Base-by-base conservation (phyloP, 2,797 vertebrate species). In the Enteromius viviparus region DNA sequence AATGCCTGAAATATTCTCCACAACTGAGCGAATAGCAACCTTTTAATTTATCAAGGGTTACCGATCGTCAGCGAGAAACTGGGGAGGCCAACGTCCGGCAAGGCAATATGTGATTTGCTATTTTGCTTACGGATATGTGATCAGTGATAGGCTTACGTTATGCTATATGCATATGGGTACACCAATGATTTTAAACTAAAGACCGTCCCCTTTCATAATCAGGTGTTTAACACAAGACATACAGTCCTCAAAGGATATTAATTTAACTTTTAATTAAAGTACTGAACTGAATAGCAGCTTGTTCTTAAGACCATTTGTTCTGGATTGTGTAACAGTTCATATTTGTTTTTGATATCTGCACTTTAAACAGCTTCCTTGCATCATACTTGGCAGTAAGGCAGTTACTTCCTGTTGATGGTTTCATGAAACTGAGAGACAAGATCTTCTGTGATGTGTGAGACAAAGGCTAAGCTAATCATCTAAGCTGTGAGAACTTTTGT, bases 321-420 rank as follows among this genome's bases (percentile, higher is more conserved):
- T 10, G 34, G 17, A n/a, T 85, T 84, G 42, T 12, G 55, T 51
- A 83, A 81, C 64, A 17, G 49, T 49, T 83, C 83, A 51, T 85
- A 78, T 85, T 62, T 55, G 40, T 85, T 83, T 75, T 29, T 32
- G 37, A 72, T 76, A 85, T 85, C 80, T 76, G 78, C 58, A 70
- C 75, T 68, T 47, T 55, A 5, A 75, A 40, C 58, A 37, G 47
- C 37, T 23, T 55, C 14, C 17, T 58, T 47, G 8, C 7, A n/a
- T 15, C 29, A 6, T n/a, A 76, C 21, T 51, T 53, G 34, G 75
- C 32, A 21, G 29, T 34, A 66, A 14, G 69, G 62, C 40, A 55
- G 32, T 66, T 66, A 69, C 68, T 86, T 88, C 87, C 83, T 85
- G 83, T 76, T 81, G 80, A 81, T 70, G 42, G 47, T 55, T 51